Evolutionary conservation across 2,113 vertebrate genomes (phyloP), one percentile per base, ranked within the genome.

Genomic region (Pseudopipra pipra): DNA sequence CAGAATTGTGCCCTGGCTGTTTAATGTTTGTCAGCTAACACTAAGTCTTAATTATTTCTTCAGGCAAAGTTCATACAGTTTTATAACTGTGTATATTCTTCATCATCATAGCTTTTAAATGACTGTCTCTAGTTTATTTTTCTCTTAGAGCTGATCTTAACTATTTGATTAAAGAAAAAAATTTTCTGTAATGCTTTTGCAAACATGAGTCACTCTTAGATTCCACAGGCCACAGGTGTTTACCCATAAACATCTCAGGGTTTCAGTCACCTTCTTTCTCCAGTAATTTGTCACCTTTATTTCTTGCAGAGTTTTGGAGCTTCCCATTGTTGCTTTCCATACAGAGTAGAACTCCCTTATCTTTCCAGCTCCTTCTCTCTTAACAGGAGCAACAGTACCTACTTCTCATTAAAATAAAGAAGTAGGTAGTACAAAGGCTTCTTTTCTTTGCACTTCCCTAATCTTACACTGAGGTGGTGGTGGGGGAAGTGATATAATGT

Each of bases 251-350:
- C 75, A 66, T 83, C 80, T 80, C 59, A 70, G 72, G 63, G 63
- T 15, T 90, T 88, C 77, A 88, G 75, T n/a, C 88, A 92, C 82
- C 54, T 83, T 73, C 67, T 87, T 91, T 77, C 71, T 91, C 71
- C 68, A 85, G 85, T 95, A 93, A 91, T 96, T 73, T 96, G 75
- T 91, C 67, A 88, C 74, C 67, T 96, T 96, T 93, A 95, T 94
- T 93, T 96, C 93, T 96, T 94, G 82, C 51, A 88, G 81, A 95
- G 35, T 91, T 94, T 96, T 94, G 87, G 94, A 82, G 77, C 81
- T 87, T 93, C 61, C n/a, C 27, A 37, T 68, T 95, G 80, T 85
- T 94, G 84, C 70, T 96, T 95, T 91, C 85, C 75, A 66, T 82
- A 70, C 49, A 91, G 77, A 93, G 55, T 85, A 95, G 85, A 91